Percentiles rank a stretch among this genome's conserved stretches.
phyloP scores from a whole-genome alignment of 1,140 invertebrate species.

The Drosophila quadrilineata region DNA sequence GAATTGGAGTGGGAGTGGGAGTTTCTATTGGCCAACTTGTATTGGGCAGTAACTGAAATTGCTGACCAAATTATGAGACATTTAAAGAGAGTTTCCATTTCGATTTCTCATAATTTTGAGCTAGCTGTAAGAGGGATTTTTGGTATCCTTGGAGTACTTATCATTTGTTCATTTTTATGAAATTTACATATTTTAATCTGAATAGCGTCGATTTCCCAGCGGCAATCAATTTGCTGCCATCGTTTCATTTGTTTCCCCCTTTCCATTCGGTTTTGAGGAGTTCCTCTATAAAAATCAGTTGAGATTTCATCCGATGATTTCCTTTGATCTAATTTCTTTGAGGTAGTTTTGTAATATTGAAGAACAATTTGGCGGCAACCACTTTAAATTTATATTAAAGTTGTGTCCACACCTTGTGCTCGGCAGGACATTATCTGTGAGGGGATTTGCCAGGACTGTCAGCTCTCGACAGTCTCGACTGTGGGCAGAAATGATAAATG shows the following conservation, averaged over 20 bases:
- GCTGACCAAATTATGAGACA: constrained; percentile 13
- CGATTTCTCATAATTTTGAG: constrained; percentile 23
- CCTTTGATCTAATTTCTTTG: constrained; percentile 20
- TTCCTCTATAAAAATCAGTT: constrained; percentile 14
- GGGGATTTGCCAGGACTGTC: not conserved
- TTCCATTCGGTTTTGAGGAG: no score
- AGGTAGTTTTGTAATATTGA: not conserved
- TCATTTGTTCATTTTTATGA: constrained; percentile 9
- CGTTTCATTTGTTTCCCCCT: constrained; percentile 1
- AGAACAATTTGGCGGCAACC: not conserved
- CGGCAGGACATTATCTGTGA: no score
- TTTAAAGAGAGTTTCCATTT: not conserved
- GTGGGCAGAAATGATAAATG: constrained; percentile 47
- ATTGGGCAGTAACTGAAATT: constrained; percentile 9
- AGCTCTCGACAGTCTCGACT: no score
- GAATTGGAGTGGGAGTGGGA: constrained; percentile 3
- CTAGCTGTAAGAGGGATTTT: not conserved
- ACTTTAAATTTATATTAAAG: not conserved
- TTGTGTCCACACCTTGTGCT: not conserved
- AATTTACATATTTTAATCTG: constrained; percentile 44
- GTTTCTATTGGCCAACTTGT: not conserved
- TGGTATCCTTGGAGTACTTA: not conserved
- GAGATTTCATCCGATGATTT: constrained; percentile 17
- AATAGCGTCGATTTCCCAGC: constrained; percentile 32
- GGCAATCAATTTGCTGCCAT: constrained; percentile 28